Evolutionary conservation across 2,797 vertebrate species (phyloP).

Genomic region (Spinibarbus caldwelli): DNA sequence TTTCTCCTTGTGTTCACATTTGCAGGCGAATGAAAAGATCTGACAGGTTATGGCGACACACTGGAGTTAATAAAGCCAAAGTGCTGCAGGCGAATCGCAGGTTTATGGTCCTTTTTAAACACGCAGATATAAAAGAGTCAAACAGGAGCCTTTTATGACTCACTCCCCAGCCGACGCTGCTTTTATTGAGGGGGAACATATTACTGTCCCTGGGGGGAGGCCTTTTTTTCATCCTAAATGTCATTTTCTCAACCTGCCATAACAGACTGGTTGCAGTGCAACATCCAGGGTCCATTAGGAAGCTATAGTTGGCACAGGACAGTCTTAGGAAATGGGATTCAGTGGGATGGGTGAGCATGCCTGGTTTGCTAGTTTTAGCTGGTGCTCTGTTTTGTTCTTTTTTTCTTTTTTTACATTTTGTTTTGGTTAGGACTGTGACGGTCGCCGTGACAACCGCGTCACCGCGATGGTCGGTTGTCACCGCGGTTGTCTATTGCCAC

Average conservation of each 20-base stretch:
- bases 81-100: conserved; percentile 39
- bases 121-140: conserved; percentile 55
- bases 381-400: neutral
- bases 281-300: conserved; percentile 38
- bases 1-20: conserved; percentile 1
- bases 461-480: too few relatives aligned
- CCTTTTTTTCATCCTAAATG: conserved; percentile 44
- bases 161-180: conserved; percentile 23
- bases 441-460: too few relatives aligned
- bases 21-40: conserved; percentile 9
- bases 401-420: neutral
- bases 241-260: conserved; percentile 44
- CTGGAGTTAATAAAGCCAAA: conserved; percentile 52
- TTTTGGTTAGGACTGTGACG: too few relatives aligned
- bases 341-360: neutral
- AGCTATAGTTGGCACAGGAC: conserved; percentile 29
- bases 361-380: neutral
- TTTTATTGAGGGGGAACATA: conserved; percentile 36
- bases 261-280: conserved; percentile 17
- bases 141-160: conserved; percentile 60
- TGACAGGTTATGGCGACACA: conserved; percentile 44
- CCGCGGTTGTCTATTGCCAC: too few relatives aligned
- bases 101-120: conserved; percentile 57
- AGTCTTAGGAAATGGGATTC: conserved; percentile 11
- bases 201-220: conserved; percentile 34